These are phyloP conservation scores for Plectus sambesii DNA, from an alignment of 1,140 invertebrate species.

Conservation along the genomic window DNA sequence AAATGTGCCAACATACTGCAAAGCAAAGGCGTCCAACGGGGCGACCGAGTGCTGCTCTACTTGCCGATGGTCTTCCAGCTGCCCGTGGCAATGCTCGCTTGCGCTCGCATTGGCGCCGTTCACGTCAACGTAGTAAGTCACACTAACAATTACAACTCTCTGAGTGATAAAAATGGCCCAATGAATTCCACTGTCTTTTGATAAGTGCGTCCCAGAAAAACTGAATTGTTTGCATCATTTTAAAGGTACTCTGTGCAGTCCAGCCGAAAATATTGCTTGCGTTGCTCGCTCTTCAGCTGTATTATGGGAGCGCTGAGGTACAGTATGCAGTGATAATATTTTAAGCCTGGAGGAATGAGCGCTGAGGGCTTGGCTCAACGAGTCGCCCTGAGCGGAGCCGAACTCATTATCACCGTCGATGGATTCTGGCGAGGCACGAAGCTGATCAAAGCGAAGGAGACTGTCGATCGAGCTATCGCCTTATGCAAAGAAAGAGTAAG, in stretches of 20 bases:
- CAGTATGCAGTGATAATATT: too few species aligned
- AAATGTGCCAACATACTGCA: constrained; percentile 50
- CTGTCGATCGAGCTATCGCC: constrained; percentile 7
- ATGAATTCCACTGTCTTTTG: too few species aligned
- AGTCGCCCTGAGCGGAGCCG: not conserved
- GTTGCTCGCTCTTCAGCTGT: too few species aligned
- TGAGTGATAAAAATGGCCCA: not conserved
- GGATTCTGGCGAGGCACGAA: constrained; percentile 16
- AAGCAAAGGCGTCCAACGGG: constrained; percentile 60
- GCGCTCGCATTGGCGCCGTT: constrained; percentile 80
- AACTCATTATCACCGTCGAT: constrained; percentile 17
- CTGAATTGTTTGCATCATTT: too few species aligned
- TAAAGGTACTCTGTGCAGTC: too few species aligned
- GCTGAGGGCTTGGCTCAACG: not conserved
- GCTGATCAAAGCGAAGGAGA: constrained; percentile 9
- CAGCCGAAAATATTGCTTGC: too few species aligned
- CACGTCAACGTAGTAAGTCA: constrained; percentile 77
- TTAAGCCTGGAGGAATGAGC: constrained; percentile 3
- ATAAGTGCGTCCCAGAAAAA: too few species aligned
- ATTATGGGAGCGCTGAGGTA: too few species aligned
- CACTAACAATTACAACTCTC: constrained; percentile 1
- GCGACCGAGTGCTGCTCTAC: constrained; percentile 85
- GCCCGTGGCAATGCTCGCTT: constrained; percentile 87
- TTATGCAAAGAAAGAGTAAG: not conserved
- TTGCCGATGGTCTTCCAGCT: constrained; percentile 95